Conservation (phyloP, 1,140 invertebrate genomes). For the Pseudomyrmex pallidus region DNA sequence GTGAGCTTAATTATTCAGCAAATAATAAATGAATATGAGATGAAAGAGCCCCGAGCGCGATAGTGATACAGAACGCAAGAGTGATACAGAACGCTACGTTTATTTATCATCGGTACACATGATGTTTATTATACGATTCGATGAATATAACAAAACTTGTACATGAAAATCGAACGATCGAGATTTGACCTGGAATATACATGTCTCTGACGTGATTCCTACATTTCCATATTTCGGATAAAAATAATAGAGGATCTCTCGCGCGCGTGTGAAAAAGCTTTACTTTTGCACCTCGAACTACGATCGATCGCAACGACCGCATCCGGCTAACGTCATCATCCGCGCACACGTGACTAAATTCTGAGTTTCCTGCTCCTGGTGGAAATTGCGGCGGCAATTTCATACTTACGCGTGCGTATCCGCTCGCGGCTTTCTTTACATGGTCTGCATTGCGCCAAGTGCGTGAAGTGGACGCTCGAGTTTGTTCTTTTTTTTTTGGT, state of each 20-base stretch:
- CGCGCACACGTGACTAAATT: constrained; percentile 62
- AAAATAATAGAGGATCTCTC: constrained; percentile 49
- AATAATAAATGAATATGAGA: too few relatives aligned
- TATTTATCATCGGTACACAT: too few relatives aligned
- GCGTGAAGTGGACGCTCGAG: constrained; percentile 32
- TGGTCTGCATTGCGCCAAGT: constrained; percentile 37
- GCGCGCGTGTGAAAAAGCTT: constrained; percentile 12
- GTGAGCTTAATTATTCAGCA: too few relatives aligned
- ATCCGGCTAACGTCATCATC: constrained; percentile 70
- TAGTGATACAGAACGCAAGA: too few relatives aligned
- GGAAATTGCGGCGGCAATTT: constrained; percentile 46
- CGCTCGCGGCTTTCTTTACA: not conserved
- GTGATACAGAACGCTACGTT: too few relatives aligned
- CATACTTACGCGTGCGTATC: constrained; percentile 39
- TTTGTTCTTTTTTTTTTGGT: not conserved
- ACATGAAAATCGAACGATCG: not conserved
- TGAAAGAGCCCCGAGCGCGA: too few relatives aligned
- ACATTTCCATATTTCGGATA: not conserved
- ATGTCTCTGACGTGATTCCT: too few relatives aligned
- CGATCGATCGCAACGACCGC: constrained; percentile 71
- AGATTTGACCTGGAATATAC: not conserved
- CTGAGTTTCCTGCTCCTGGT: constrained; percentile 35
- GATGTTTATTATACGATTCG: not conserved
- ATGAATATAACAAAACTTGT: not conserved
- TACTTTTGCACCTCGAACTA: constrained; percentile 63